Evolutionary conservation across 2,888 invertebrate genomes (phyloP).

Genomic region (Pherbina coryleti): DNA sequence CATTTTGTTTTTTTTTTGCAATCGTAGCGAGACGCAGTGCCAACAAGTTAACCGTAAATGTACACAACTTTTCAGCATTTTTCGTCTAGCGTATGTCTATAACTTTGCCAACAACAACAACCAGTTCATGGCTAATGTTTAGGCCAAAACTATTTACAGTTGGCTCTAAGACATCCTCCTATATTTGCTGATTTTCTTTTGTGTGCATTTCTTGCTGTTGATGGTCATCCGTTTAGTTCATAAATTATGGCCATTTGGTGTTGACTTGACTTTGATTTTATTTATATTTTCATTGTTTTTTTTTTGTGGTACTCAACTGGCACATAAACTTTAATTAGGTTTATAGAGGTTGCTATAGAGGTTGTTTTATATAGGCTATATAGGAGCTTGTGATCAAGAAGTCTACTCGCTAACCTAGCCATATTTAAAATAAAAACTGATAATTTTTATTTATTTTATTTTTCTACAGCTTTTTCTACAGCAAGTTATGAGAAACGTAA

Average conservation of each 20-base stretch:
- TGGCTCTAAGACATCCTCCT: not conserved
- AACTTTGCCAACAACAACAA: not conserved
- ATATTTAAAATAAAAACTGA: no score
- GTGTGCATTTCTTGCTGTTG: not conserved
- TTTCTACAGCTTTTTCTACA: no score
- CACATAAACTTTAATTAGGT: no score
- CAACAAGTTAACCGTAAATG: constrained; percentile 13
- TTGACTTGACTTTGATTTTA: constrained; percentile 4
- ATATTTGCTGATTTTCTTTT: not conserved
- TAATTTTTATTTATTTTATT: no score
- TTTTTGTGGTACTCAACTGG: no score
- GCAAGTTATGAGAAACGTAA: no score
- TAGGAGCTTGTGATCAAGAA: no score
- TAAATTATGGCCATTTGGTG: not conserved
- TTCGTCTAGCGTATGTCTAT: constrained; percentile 17
- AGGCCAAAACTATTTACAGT: not conserved
- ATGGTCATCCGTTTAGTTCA: not conserved
- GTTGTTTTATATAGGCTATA: no score
- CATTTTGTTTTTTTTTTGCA: not conserved
- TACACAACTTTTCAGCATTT: not conserved
- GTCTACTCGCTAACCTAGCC: no score
- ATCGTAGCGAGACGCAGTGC: not conserved
- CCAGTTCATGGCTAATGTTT: not conserved
- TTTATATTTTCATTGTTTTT: not conserved
- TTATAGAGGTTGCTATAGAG: no score